phyloP scores from a whole-genome alignment of 2,888 invertebrate genomes.

The Thecocarcelia acutangulata region DNA sequence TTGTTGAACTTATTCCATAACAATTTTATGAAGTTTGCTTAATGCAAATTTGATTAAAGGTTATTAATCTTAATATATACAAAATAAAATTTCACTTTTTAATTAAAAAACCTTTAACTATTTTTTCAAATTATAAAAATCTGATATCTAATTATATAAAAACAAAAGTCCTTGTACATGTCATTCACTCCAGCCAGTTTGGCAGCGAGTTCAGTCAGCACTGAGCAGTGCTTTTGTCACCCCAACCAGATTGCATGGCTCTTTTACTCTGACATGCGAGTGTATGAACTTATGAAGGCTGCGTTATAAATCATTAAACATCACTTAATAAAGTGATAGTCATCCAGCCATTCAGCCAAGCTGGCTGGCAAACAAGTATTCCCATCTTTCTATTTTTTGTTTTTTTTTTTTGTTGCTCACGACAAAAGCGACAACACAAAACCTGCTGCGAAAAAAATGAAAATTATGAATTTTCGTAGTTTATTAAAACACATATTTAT shows the following conservation, averaged over 20 bases:
- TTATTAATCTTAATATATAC: no score
- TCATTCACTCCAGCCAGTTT: conserved; percentile 41
- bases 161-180: conserved; percentile 33
- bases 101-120: no score
- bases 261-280: conserved; percentile 67
- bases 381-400: background rate
- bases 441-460: conserved; percentile 17
- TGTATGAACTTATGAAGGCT: conserved; percentile 72
- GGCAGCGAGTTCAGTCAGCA: conserved; percentile 14
- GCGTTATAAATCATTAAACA: conserved; percentile 72
- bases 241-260: conserved; percentile 54
- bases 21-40: no score
- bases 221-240: conserved; percentile 21
- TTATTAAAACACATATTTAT: conserved; percentile 66
- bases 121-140: background rate
- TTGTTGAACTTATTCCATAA: no score
- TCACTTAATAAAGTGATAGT: conserved; percentile 59
- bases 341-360: conserved; percentile 24
- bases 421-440: conserved; percentile 2
- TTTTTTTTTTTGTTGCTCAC: background rate
- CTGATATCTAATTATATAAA: conserved; percentile 59
- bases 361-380: conserved; percentile 26
- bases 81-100: no score
- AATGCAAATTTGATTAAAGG: no score
- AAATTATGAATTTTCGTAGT: conserved; percentile 52